Percentiles rank a stretch among this genome's conserved stretches.
Conservation (phyloP, 2,888 invertebrate species). For the Prenolepis imparis region DNA sequence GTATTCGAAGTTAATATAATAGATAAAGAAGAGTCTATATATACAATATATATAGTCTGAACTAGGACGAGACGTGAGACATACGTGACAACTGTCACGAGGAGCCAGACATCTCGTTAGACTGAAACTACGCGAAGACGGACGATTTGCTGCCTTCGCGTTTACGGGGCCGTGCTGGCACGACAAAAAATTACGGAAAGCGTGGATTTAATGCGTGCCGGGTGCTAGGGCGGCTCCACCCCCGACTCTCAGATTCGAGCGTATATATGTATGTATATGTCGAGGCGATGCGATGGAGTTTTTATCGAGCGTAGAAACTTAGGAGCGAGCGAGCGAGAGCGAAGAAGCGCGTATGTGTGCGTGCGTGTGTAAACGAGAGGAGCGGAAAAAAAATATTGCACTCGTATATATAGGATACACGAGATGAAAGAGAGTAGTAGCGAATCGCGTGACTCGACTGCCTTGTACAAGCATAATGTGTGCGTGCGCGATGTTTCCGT, state of each 20-base stretch:
- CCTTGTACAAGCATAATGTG: slow-evolving; percentile 54
- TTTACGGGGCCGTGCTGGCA: slow-evolving; percentile 69
- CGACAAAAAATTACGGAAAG: slow-evolving; percentile 58
- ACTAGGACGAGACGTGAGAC: slow-evolving; percentile 15
- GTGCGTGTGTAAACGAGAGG: slow-evolving; percentile 3
- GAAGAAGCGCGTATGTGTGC: background rate
- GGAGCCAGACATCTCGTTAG: slow-evolving; percentile 68
- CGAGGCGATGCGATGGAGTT: slow-evolving; percentile 73
- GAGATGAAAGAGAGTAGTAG: slow-evolving; percentile 29
- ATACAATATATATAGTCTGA: background rate
- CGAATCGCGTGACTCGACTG: slow-evolving; percentile 50
- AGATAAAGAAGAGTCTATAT: background rate
- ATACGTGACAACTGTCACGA: slow-evolving; percentile 10
- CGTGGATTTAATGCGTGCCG: slow-evolving; percentile 70
- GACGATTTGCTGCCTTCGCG: slow-evolving; percentile 23
- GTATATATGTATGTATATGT: slow-evolving; percentile 56
- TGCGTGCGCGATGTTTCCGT: slow-evolving; percentile 44
- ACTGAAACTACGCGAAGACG: slow-evolving; percentile 75
- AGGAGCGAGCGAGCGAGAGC: slow-evolving; percentile 2
- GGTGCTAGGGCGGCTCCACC: slow-evolving; percentile 70
- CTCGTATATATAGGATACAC: slow-evolving; percentile 21
- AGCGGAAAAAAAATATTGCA: slow-evolving; percentile 25
- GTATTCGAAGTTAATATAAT: background rate
- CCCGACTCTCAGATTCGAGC: slow-evolving; percentile 57
- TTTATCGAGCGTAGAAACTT: slow-evolving; percentile 70